phyloP scores from a whole-genome alignment of 2,888 invertebrate genomes.

The Diloba caeruleocephala region DNA sequence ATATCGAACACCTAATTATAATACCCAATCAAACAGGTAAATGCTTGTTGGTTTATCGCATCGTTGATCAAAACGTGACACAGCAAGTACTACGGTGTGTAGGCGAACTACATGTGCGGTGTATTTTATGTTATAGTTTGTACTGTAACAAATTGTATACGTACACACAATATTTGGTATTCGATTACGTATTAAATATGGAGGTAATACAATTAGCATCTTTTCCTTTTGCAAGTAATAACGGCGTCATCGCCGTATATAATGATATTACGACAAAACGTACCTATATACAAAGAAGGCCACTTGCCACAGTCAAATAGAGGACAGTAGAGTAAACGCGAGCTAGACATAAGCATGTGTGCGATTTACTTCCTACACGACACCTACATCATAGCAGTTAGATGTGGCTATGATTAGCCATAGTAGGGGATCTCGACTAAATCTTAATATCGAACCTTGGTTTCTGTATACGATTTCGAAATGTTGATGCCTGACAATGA shows the following conservation, averaged over 20 bases:
- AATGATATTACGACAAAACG: neutral
- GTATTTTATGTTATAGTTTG: neutral
- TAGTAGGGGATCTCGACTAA: constrained; percentile 26
- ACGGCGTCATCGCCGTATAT: neutral
- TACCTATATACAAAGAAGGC: neutral
- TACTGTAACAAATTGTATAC: constrained; percentile 2
- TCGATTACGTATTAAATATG: neutral
- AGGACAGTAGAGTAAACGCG: constrained; percentile 6
- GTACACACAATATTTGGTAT: constrained; percentile 1
- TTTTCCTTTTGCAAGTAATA: neutral
- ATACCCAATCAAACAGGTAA: constrained; percentile 53
- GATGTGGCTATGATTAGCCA: constrained; percentile 29
- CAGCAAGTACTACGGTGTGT: neutral
- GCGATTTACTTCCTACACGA: constrained; percentile 34
- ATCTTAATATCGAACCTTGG: constrained; percentile 2
- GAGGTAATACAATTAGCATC: neutral
- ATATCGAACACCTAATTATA: constrained; percentile 57
- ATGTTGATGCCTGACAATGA: constrained; percentile 13
- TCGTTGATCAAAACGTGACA: constrained; percentile 15
- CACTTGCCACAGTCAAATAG: constrained; percentile 5
- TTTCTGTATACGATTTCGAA: constrained; percentile 12
- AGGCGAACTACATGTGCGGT: neutral
- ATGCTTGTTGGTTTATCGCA: constrained; percentile 12
- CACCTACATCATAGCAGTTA: constrained; percentile 30
- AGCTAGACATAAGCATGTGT: constrained; percentile 5